Evolutionary conservation across 2,888 invertebrate species (phyloP), one percentile per base, ranked within the genome.

Genomic region (Polymixis flavicincta): DNA sequence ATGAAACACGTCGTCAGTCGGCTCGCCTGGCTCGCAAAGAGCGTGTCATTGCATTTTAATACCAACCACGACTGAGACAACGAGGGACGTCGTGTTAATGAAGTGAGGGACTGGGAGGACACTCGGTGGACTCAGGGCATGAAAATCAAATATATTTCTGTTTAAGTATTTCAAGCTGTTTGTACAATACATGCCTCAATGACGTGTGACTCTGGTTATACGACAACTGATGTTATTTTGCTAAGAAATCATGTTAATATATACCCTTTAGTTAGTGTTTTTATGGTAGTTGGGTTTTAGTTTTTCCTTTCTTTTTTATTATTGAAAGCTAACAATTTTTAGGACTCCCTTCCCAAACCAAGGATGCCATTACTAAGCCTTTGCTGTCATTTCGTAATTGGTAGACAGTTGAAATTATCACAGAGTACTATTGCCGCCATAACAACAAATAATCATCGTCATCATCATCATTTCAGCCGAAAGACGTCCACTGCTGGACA

Each of bases 31-130:
- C 17, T 22, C 69, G 37, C 70, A 54, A 25, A 59, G 57, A 57
- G 25, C 70, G 70, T 77, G 76, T 25, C 52, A 9, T 14, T 77
- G 69, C 76, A 76, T 77, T 64, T 45, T 77, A 37, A 76, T 69
- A 64, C 8, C 13, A 14, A 45, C 42, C 55, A n/a, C 50, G 28
- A 45, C 59, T 14, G 14, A 14, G 77, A 63, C 50, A 55, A 28
- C 37, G 50, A n/a, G 19, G 37, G n/a, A n/a, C 48, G 28, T 48
- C 28, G 28, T 48, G 19, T 19, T 64, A n/a, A 28, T 42, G 60
- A 45, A 5, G 14, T 28, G 48, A 48, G 54, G 68, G 42, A 52
- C 54, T 42, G 71, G 22, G 59, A 9, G 25, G 22, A 19, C 19
- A 25, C 19, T 63, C 25, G 63, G 11, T 6, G 8, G 45, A 7